These are phyloP conservation scores for Saccopteryx bilineata DNA, from an alignment of 2,113 vertebrate species.

Conservation along the genomic window DNA sequence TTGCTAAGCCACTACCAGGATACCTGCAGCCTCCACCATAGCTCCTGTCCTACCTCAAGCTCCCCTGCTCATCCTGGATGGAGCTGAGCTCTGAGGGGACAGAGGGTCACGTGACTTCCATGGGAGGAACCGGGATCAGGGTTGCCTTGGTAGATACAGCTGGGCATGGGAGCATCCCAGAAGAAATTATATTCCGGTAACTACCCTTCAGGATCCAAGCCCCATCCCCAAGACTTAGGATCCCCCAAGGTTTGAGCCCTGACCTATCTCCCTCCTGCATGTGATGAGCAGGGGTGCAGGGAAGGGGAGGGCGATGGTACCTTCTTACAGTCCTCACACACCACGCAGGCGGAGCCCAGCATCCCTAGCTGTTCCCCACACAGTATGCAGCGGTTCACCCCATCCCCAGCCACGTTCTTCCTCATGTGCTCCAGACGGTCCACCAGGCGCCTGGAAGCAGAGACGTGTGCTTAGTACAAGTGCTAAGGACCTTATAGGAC, in stretches of 20 bases:
- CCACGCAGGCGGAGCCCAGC: constrained; percentile 89
- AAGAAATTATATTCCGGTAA: neutral
- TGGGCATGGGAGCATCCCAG: neutral
- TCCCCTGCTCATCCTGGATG: neutral
- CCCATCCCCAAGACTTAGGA: neutral
- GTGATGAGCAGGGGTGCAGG: neutral
- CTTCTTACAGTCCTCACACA: constrained; percentile 97
- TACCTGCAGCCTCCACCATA: neutral
- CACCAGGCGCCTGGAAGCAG: constrained; percentile 91
- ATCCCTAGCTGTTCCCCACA: constrained; percentile 93
- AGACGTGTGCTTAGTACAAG: neutral
- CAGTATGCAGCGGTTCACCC: constrained; percentile 93
- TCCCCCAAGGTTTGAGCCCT: neutral
- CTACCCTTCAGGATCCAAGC: neutral
- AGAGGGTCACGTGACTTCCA: neutral
- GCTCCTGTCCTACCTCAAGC: neutral
- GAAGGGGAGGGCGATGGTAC: constrained; percentile 80
- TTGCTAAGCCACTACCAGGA: neutral
- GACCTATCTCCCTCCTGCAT: neutral
- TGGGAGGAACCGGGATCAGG: neutral
- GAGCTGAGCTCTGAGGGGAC: neutral
- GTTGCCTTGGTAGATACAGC: neutral
- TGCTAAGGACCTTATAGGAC: rapidly evolving
- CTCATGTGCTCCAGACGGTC: constrained; percentile 94
- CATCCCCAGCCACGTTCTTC: constrained; percentile 93